These are phyloP conservation scores for Drosophila basisetae DNA, from an alignment of 2,888 invertebrate genomes.

Conservation along the genomic window DNA sequence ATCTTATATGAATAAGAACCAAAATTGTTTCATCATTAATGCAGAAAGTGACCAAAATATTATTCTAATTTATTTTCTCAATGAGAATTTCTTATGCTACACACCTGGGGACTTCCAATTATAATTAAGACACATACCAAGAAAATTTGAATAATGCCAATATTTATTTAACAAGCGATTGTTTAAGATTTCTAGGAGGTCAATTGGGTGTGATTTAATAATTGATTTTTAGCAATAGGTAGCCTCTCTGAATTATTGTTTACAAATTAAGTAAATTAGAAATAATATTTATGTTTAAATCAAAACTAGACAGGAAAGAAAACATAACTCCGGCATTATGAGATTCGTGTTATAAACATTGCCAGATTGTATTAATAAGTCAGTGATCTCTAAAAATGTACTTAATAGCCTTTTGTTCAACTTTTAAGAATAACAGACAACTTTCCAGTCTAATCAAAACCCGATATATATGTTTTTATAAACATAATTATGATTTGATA, in stretches of 20 bases:
- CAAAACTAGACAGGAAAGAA: neutral
- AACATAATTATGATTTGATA: neutral
- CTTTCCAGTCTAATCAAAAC: neutral
- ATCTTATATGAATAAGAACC: neutral
- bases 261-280: neutral
- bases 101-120: neutral
- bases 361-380: neutral
- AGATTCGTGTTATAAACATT: neutral
- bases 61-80: neutral
- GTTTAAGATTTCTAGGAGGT: neutral
- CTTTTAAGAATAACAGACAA: neutral
- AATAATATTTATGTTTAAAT: conserved; percentile 5
- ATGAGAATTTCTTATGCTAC: neutral
- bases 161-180: neutral
- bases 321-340: neutral
- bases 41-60: neutral
- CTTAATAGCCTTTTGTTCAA: neutral
- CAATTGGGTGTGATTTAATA: conserved; percentile 2
- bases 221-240: conserved; percentile 4
- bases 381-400: neutral
- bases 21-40: neutral
- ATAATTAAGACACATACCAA: neutral
- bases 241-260: neutral
- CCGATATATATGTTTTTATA: no score
- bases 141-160: neutral